phyloP scores from a whole-genome alignment of 2,113 vertebrate species.

The Madoqua kirkii region DNA sequence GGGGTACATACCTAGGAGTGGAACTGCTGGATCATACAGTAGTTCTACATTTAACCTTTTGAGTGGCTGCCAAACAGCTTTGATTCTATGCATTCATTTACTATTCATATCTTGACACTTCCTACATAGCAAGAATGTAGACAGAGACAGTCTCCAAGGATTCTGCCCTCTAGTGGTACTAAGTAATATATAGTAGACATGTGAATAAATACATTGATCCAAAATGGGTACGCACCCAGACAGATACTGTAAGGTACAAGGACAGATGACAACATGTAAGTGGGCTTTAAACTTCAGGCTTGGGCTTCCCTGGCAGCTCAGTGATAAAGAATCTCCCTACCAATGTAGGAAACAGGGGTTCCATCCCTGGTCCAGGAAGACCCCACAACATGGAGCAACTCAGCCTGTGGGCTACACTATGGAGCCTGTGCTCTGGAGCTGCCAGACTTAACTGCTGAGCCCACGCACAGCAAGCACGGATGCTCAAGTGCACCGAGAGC shows the following conservation, averaged over 20 bases:
- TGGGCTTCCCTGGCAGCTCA: background rate
- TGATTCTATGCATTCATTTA: background rate
- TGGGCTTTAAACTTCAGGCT: background rate
- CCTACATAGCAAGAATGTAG: background rate
- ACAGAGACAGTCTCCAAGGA: background rate
- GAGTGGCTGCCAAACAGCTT: background rate
- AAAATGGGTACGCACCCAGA: background rate
- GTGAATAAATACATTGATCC: background rate
- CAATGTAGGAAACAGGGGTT: background rate
- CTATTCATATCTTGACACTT: background rate
- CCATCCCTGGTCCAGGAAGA: background rate
- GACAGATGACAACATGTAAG: background rate
- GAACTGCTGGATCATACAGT: background rate
- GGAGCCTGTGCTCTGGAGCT: background rate
- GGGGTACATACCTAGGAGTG: background rate
- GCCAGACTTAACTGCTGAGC: background rate
- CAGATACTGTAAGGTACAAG: background rate
- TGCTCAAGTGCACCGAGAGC: rapidly evolving
- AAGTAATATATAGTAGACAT: background rate
- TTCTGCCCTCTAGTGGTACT: background rate
- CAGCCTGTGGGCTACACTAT: rapidly evolving
- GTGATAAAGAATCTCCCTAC: background rate
- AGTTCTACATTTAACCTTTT: background rate
- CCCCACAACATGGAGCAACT: rapidly evolving
- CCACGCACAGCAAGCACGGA: rapidly evolving